A percentile compares a stretch with the other conserved stretches of the same genome.
Conservation (phyloP, 2,888 invertebrate genomes). For the Netelia melanura region DNA sequence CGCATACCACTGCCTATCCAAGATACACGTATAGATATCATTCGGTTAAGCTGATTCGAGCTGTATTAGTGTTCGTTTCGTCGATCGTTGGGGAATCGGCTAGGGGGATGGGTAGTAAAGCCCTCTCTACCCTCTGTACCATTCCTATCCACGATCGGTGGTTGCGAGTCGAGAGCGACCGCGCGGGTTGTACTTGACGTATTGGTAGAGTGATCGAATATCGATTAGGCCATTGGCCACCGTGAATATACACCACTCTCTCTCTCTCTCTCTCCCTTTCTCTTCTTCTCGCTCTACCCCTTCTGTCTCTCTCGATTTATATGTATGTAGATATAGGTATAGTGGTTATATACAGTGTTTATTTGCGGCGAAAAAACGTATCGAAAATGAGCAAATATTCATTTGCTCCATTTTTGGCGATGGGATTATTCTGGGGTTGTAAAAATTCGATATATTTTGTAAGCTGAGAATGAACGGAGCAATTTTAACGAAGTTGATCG, state of each 20-base stretch:
- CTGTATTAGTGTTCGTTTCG: constrained; percentile 55
- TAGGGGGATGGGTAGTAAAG: constrained; percentile 26
- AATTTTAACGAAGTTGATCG: no score
- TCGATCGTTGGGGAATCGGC: constrained; percentile 15
- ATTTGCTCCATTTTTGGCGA: no score
- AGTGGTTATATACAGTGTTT: not conserved
- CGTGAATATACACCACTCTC: constrained; percentile 12
- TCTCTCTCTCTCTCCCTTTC: constrained; percentile 39
- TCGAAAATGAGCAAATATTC: no score
- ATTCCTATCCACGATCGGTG: constrained; percentile 54
- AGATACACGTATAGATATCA: constrained; percentile 50
- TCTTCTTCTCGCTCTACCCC: constrained; percentile 40
- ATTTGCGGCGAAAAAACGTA: no score
- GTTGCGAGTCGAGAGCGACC: constrained; percentile 70
- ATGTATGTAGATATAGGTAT: not conserved
- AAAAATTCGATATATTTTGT: no score
- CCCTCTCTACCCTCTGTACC: constrained; percentile 15
- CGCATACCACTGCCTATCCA: constrained; percentile 7
- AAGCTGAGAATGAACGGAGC: no score
- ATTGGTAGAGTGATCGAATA: constrained; percentile 82
- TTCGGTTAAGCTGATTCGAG: constrained; percentile 45
- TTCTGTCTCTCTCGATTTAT: constrained; percentile 2
- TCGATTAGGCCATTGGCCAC: constrained; percentile 79
- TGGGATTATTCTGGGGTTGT: no score
- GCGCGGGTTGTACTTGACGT: constrained; percentile 82